Conservation (phyloP, 2,888 invertebrate species). For the Ferrisia virgata region DNA sequence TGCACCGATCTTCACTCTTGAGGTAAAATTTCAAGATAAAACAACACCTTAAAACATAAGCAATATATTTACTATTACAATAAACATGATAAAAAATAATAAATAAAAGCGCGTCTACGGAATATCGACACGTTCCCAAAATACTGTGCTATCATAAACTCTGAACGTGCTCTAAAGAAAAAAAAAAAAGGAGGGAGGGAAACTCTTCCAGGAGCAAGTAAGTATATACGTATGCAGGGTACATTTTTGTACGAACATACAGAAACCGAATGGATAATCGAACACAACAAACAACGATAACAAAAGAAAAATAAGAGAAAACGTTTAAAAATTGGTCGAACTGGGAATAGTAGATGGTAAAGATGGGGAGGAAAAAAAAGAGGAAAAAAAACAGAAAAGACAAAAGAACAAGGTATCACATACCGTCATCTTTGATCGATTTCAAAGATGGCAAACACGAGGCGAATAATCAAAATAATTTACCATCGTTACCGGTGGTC, state of each 20-base stretch:
- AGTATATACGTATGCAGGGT: too few relatives aligned
- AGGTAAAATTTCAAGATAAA: not conserved
- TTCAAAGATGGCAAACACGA: slow-evolving; percentile 7
- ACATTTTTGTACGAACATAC: too few relatives aligned
- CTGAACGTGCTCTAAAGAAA: not conserved
- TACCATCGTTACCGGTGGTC: not conserved
- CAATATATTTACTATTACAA: not conserved
- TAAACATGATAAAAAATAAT: not conserved
- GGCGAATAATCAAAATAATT: slow-evolving; percentile 23
- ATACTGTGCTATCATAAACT: not conserved
- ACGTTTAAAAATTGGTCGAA: not conserved
- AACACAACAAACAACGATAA: not conserved
- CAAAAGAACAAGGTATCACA: not conserved
- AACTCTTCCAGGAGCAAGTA: not conserved
- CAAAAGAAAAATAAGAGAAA: not conserved
- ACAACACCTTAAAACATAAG: slow-evolving; percentile 3
- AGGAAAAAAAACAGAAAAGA: not conserved
- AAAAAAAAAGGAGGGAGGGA: not conserved
- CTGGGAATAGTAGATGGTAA: not conserved
- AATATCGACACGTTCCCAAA: not conserved
- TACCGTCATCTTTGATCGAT: not conserved
- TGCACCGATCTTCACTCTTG: not conserved
- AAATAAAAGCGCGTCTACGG: slow-evolving; percentile 7
- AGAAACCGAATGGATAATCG: not conserved
- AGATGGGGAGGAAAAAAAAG: not conserved